These are phyloP conservation scores for Chelonoidis abingdonii DNA, from an alignment of 2,113 vertebrate species.

Conservation along the genomic window DNA sequence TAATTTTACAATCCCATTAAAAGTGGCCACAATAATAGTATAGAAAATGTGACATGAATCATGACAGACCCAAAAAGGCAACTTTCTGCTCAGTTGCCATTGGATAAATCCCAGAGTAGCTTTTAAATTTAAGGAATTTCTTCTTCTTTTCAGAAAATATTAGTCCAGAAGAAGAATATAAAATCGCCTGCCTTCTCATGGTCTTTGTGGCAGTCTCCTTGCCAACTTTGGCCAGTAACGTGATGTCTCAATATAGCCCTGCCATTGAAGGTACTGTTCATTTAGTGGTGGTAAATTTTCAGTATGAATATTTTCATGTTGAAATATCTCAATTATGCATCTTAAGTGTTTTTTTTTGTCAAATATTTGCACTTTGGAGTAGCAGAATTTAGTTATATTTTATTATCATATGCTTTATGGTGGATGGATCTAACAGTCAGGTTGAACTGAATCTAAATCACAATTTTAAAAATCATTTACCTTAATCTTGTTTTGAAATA, in stretches of 20 bases:
- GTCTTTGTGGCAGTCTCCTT: constrained; percentile 98
- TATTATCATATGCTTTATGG: neutral
- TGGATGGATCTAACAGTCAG: neutral
- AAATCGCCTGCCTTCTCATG: constrained; percentile 99
- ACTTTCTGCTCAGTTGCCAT: neutral
- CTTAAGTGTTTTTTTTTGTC: neutral
- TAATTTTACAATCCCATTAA: neutral
- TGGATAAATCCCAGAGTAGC: neutral
- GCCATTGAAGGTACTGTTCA: constrained; percentile 93
- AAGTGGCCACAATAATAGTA: neutral
- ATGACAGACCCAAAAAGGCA: neutral
- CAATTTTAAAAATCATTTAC: neutral
- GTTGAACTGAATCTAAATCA: neutral
- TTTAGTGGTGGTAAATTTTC: neutral
- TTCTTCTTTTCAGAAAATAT: constrained; percentile 90
- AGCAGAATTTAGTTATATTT: neutral
- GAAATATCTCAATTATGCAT: neutral
- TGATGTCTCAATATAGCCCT: constrained; percentile 99
- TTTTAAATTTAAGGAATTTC: constrained; percentile 27
- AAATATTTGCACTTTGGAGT: neutral
- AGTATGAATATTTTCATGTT: neutral
- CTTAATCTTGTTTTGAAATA: neutral
- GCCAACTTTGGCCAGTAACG: constrained; percentile 96
- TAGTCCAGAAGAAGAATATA: constrained; percentile 99
- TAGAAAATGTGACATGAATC: neutral